phyloP scores from a whole-genome alignment of 2,113 vertebrate genomes.

The Onychostruthus taczanowskii region DNA sequence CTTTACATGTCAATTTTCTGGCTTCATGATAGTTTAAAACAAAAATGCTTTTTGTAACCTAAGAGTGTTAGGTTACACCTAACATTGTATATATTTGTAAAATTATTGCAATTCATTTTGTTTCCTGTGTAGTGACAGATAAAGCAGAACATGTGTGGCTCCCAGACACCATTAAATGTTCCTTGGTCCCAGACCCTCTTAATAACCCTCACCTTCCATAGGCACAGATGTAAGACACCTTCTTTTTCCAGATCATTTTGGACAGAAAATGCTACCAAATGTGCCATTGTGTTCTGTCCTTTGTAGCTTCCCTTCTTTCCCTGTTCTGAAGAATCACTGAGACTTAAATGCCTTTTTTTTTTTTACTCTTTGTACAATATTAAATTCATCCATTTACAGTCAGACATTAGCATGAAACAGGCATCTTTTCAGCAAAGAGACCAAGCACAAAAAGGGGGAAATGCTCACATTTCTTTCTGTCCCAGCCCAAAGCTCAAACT shows the following conservation, averaged over 20 bases:
- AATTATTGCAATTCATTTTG: background rate
- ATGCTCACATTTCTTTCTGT: background rate
- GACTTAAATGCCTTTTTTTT: background rate
- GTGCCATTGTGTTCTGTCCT: background rate
- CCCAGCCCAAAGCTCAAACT: background rate
- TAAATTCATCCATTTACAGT: background rate
- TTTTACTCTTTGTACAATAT: background rate
- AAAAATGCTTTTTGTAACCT: background rate
- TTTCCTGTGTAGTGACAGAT: background rate
- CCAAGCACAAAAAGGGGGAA: background rate
- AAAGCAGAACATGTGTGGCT: background rate
- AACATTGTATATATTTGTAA: background rate
- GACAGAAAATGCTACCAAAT: background rate
- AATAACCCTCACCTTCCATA: background rate
- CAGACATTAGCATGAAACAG: background rate
- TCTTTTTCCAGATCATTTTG: background rate
- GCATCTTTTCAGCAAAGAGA: background rate
- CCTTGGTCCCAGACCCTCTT: background rate
- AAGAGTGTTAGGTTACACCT: background rate
- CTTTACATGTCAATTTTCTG: background rate
- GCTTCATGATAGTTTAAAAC: background rate
- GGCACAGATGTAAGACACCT: background rate
- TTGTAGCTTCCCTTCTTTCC: background rate
- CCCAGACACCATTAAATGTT: background rate
- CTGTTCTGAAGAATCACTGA: background rate